These are phyloP conservation scores for Ceratosolen solmsi DNA, from an alignment of 1,140 invertebrate genomes.

Conservation along the genomic window DNA sequence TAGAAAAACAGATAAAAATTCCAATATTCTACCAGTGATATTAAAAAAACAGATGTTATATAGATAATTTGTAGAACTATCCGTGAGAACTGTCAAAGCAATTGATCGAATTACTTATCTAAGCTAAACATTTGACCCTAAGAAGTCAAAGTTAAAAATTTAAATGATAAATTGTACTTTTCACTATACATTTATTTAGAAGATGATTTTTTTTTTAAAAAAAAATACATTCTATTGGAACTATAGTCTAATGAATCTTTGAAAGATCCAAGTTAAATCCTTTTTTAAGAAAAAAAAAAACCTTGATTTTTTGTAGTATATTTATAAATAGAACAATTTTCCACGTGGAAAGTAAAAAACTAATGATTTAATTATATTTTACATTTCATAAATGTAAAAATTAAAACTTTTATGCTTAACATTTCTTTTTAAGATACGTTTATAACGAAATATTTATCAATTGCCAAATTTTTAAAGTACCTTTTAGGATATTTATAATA, in stretches of 20 bases:
- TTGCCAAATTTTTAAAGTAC: not conserved
- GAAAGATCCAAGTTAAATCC: not conserved
- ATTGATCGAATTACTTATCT: not conserved
- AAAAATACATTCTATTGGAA: constrained; percentile 3
- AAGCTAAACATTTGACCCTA: not conserved
- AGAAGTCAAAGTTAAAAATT: constrained; percentile 14
- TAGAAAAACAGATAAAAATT: too few relatives aligned
- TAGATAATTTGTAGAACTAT: too few relatives aligned
- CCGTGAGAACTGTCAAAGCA: not conserved
- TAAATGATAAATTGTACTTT: not conserved
- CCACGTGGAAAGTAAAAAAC: not conserved
- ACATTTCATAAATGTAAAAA: not conserved
- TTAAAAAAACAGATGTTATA: too few relatives aligned
- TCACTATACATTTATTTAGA: not conserved
- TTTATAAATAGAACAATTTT: not conserved
- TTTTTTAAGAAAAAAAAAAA: not conserved
- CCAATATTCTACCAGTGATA: too few relatives aligned
- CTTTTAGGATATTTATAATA: not conserved
- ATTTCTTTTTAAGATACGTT: not conserved
- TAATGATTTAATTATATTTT: not conserved
- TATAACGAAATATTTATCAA: not conserved
- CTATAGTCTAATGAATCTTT: not conserved
- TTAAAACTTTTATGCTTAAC: not conserved
- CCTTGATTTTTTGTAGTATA: not conserved
- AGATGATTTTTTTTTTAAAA: constrained; percentile 1